phyloP scores from a whole-genome alignment of 2,797 vertebrate genomes.

The Labeo calbasu region DNA sequence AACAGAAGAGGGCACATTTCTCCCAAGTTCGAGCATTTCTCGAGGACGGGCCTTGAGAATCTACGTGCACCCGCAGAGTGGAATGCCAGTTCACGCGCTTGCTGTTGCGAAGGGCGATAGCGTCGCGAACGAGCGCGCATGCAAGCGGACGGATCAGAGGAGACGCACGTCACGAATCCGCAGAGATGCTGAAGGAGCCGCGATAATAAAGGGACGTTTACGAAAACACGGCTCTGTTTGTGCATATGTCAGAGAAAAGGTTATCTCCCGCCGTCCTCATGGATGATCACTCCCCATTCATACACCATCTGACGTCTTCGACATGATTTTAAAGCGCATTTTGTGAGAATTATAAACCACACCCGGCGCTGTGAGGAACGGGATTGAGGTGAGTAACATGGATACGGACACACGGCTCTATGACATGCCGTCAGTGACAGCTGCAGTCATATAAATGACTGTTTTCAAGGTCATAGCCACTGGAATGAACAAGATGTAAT shows the following conservation, averaged over 20 bases:
- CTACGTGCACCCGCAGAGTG: conserved; percentile 60
- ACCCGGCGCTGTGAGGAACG: conserved; percentile 75
- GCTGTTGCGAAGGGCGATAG: conserved; percentile 82
- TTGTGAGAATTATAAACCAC: conserved; percentile 72
- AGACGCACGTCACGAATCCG: conserved; percentile 81
- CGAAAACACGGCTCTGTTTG: conserved; percentile 39
- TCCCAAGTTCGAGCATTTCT: background rate
- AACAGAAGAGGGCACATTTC: conserved; percentile 29
- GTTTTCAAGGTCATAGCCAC: conserved; percentile 6
- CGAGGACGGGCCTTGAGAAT: conserved; percentile 3
- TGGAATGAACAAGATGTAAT: background rate
- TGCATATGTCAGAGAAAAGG: conserved; percentile 29
- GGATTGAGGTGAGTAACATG: conserved; percentile 52
- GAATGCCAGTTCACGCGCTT: conserved; percentile 64
- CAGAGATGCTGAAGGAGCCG: conserved; percentile 83
- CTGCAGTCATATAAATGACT: background rate
- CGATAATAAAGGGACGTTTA: conserved; percentile 68
- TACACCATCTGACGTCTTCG: conserved; percentile 61
- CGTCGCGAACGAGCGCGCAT: conserved; percentile 75
- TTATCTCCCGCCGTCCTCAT: background rate
- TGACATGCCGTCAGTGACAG: conserved; percentile 30
- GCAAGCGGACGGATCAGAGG: conserved; percentile 61
- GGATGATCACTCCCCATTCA: conserved; percentile 61
- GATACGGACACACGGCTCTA: conserved; percentile 22
- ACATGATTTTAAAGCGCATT: conserved; percentile 57